These are phyloP conservation scores for Agonopterix heracliana DNA, from an alignment of 2,888 invertebrate genomes.

Conservation along the genomic window DNA sequence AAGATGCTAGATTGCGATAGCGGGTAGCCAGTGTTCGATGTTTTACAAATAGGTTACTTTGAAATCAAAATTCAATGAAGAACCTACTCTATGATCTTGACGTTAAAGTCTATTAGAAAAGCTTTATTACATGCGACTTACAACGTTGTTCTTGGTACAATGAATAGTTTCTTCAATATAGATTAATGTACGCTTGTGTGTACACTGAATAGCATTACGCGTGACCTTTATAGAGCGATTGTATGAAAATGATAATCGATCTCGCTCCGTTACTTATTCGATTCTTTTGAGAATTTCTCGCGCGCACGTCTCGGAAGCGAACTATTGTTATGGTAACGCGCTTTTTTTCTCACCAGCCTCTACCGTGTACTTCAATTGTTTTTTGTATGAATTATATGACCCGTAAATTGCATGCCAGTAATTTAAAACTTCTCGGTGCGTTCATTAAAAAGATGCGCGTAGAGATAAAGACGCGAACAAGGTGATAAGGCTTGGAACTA, in stretches of 20 bases:
- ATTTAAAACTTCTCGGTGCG: constrained; percentile 7
- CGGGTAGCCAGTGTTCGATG: constrained; percentile 34
- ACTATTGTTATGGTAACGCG: constrained; percentile 9
- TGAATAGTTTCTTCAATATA: constrained; percentile 56
- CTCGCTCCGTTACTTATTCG: constrained; percentile 49
- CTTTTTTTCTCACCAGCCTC: constrained; percentile 12
- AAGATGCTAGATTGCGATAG: constrained; percentile 49
- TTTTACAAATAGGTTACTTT: constrained; percentile 51
- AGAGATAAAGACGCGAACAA: constrained; percentile 15
- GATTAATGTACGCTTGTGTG: constrained; percentile 43
- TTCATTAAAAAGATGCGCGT: constrained; percentile 23
- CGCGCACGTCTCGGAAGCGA: constrained; percentile 19
- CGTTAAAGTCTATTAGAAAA: constrained; percentile 22
- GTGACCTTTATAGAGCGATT: constrained; percentile 69
- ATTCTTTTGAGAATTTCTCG: constrained; percentile 51
- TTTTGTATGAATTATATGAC: constrained; percentile 23
- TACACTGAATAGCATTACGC: constrained; percentile 66
- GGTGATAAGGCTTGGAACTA: constrained; percentile 19
- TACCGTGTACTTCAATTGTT: constrained; percentile 18
- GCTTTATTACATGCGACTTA: constrained; percentile 11
- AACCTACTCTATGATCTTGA: constrained; percentile 20
- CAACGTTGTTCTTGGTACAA: constrained; percentile 18
- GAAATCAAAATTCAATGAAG: constrained; percentile 19
- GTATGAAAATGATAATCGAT: constrained; percentile 72
- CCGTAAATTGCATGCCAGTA: constrained; percentile 13